Base-by-base conservation (phyloP, 2,797 vertebrate genomes). In the Megaceryle alcyon region DNA sequence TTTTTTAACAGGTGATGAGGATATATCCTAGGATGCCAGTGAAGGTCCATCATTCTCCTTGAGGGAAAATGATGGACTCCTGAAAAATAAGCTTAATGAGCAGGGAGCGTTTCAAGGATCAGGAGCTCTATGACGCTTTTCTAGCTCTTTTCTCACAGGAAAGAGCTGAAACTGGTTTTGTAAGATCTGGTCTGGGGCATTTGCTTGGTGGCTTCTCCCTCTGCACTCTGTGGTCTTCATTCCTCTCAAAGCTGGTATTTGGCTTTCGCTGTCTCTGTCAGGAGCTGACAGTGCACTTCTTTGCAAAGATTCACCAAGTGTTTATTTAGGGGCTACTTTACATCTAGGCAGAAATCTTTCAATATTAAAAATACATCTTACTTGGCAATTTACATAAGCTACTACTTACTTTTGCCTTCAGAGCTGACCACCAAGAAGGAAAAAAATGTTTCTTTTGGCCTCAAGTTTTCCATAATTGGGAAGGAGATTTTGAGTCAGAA, bases 371-470 rank as follows among this genome's bases (percentile, higher is more conserved):
- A 72, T 78, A 51, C 43, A 22, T 41, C n/a, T 71, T 59, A 44
- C 39, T 79, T 87, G 28, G 41, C 68, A 70, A 59, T 92, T 89
- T 82, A 54, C 23, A 25, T 79, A 72, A 80, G 29, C 7, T 63
- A 23, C 66, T 94, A 41, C 19, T 33, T 88, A 29, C 60, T 90
- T 92, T 57, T 81, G 44, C 86, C 77, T 94, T 84, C 76, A 85
- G 37, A 82, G n/a, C 54, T 92, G 78, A 88, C 76, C 48, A 66
- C 70, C 6, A 69, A 53, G 64, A 75, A 68, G 35, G 25, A 68
- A 92, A 86, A 33, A 86, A 73, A 71, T 44, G 68, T 35, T 73
- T 88, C 63, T 69, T 23, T 66, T 81, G 59, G 54, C 51, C 35
- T 91, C 37, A 64, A 3, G 29, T 76, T 94, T 83, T 90, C 90